Base-by-base conservation (phyloP, 2,888 invertebrate species). In the Drosophila sordidapex region DNA sequence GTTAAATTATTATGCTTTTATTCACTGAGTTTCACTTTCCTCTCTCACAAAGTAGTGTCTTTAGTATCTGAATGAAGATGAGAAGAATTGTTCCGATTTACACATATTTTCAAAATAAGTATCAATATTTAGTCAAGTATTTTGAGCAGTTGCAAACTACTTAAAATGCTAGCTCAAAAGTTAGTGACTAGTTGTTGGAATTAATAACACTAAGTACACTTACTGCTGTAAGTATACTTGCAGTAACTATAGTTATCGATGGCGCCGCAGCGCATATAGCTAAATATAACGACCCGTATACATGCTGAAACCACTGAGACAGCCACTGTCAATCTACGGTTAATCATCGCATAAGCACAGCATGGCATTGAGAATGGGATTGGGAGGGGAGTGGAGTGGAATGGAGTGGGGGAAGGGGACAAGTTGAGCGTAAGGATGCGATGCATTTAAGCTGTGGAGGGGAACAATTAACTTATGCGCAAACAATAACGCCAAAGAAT, bases 391-490 rank as follows among this genome's bases (percentile, higher is more conserved):
- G 15, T 7, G 4, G 13, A 46, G 11, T 8, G 36, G n/a, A 31
- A 29, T 25, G 38, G 52, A 51, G 13, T 15, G 63, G 48, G 21
- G 43, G 13, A 43, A 25, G 46, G 15, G 46, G 46, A 49, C 79
- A 78, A 82, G 87, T 85, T 89, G 73, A 89, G 87, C 85, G 84
- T 83, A 72, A 85, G 80, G 80, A 87, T 81, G 87, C 76, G 82
- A 68, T 83, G 83, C 87, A 76, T 73, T 83, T 76, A 86, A 89
- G 86, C 87, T 89, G 84, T 87, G 75, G 71, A 82, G 85, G 75
- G 78, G 85, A 89, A 87, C 87, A 89, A 87, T 87, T 87, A 87
- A 87, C 87, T 87, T 87, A 89, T 87, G 83, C 87, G 83, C 83
- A 89, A 87, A 87, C 87, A 89, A 89, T 87, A 89, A 87, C 86